Evolutionary conservation across 2,888 invertebrate species (phyloP).

Genomic region (Campopleginae sp.): DNA sequence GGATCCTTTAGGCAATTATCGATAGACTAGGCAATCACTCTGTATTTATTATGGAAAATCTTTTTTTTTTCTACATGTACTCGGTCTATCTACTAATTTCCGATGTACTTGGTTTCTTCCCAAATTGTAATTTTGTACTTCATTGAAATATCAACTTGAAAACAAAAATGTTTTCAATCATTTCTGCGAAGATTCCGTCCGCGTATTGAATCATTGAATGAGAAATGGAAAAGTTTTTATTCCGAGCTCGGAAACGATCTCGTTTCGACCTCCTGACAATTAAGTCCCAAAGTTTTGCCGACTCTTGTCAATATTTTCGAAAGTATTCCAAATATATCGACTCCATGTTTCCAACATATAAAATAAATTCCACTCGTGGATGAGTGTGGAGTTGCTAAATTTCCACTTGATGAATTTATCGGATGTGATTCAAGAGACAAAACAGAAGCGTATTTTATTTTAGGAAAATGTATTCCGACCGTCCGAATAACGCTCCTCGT

Average conservation of each 20-base stretch:
- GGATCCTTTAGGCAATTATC: slow-evolving; percentile 94
- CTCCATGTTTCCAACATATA: too few relatives aligned
- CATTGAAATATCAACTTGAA: neutral
- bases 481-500: neutral
- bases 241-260: neutral
- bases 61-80: neutral
- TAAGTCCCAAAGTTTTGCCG: neutral
- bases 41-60: neutral
- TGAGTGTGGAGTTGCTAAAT: neutral
- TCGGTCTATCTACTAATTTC: slow-evolving; percentile 5
- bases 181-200: neutral
- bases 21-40: slow-evolving; percentile 87
- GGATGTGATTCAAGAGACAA: neutral
- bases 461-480: neutral
- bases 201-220: neutral
- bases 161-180: neutral
- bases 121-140: neutral
- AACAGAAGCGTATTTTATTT: neutral
- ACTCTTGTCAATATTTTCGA: neutral
- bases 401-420: neutral
- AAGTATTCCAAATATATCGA: neutral
- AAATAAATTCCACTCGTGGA: too few relatives aligned
- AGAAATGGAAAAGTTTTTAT: neutral
- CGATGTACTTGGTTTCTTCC: neutral
- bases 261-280: neutral